Evolutionary conservation across 2,113 vertebrate species (phyloP).

Genomic region (rabbit (Oryctolagus cuniculus)): mOryCun1.1 NC_091434.1:122812001-122812500

Average conservation of each 20-base stretch:
- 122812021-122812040: neutral
- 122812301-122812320: neutral
- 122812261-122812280: neutral
- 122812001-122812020: neutral
- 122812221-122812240: neutral
- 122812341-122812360: slow-evolving; percentile 3
- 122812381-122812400: neutral
- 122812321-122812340: neutral
- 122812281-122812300: neutral
- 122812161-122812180: neutral
- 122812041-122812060: slow-evolving; percentile 33
- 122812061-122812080: neutral
- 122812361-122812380: neutral
- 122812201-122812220: slow-evolving; percentile 8
- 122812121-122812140: neutral
- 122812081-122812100: neutral
- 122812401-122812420: neutral
- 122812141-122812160: neutral
- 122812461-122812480: too few species aligned
- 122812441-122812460: too few species aligned
- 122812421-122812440: neutral
- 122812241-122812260: slow-evolving; percentile 27
- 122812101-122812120: neutral
- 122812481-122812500: too few species aligned
- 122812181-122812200: neutral